phyloP scores from a whole-genome alignment of 2,888 invertebrate genomes.

The Agonopterix subpropinquella region DNA sequence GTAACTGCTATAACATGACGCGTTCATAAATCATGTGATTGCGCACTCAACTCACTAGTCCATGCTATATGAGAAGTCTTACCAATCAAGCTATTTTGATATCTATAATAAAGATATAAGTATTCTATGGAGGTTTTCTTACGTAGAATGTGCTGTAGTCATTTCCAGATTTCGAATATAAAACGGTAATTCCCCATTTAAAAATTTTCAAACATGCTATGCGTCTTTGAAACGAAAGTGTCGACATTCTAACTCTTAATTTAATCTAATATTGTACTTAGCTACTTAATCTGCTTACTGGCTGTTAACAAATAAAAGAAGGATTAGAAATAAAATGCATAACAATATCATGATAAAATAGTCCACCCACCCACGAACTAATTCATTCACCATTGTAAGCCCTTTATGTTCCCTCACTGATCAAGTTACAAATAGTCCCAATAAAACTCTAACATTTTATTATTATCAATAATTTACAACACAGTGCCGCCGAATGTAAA shows the following conservation, averaged over 20 bases:
- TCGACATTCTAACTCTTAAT: no score
- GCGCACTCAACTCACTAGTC: no score
- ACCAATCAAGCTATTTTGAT: no score
- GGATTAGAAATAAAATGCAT: constrained; percentile 11
- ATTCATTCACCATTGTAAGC: constrained; percentile 31
- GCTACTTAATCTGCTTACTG: constrained; percentile 7
- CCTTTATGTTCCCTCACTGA: constrained; percentile 30
- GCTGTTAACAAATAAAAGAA: constrained; percentile 29
- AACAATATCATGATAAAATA: constrained; percentile 9
- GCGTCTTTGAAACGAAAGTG: no score
- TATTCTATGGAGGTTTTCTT: no score
- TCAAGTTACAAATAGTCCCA: constrained; percentile 49
- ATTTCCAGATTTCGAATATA: no score
- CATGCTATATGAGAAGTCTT: no score
- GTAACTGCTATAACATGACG: background rate
- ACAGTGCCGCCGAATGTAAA: constrained; percentile 57
- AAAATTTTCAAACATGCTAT: no score
- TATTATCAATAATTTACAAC: constrained; percentile 64
- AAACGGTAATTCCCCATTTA: no score
- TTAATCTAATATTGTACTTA: background rate
- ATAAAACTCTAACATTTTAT: constrained; percentile 55
- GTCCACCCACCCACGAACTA: constrained; percentile 38
- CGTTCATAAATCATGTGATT: constrained; percentile 3
- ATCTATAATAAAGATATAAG: no score
- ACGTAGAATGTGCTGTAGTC: no score